A percentile compares a stretch with the other conserved stretches of the same genome.
These are phyloP conservation scores for Anolis sagrei DNA, from an alignment of 2,113 vertebrate species.

Conservation along the genomic window DNA sequence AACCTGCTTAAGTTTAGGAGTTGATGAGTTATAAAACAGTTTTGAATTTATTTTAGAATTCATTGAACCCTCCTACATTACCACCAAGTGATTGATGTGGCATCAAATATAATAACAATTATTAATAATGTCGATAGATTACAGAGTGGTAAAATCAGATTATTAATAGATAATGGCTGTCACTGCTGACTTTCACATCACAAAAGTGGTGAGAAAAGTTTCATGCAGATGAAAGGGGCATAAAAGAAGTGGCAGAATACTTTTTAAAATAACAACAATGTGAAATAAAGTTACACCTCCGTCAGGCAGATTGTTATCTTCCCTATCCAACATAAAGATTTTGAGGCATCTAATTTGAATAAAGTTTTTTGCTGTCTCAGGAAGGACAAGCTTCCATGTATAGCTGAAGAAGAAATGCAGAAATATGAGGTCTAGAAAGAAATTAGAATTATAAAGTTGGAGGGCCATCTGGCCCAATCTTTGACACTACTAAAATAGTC, in stretches of 20 bases:
- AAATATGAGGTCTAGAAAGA: too few species aligned
- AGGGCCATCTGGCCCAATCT: too few species aligned
- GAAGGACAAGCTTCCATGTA: neutral
- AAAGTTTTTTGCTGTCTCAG: neutral
- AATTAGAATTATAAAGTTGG: too few species aligned
- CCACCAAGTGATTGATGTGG: neutral
- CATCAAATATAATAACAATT: slow-evolving; percentile 22
- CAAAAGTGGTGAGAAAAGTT: neutral
- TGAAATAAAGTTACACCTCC: neutral
- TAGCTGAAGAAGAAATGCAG: neutral
- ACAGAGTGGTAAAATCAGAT: slow-evolving; percentile 1
- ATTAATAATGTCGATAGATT: slow-evolving; percentile 26
- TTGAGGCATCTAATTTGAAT: neutral
- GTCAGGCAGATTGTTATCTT: neutral
- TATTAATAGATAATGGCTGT: slow-evolving; percentile 30
- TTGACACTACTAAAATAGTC: too few species aligned
- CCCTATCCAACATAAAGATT: neutral
- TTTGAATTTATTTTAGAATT: neutral
- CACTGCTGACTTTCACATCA: neutral
- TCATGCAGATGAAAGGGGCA: neutral
- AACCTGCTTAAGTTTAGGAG: neutral
- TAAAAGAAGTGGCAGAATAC: neutral
- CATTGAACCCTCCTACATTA: slow-evolving; percentile 1
- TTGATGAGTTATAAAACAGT: neutral
- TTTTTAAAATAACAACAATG: neutral